Percentiles rank a stretch among this genome's conserved stretches.
phyloP scores from a whole-genome alignment of 2,888 invertebrate species.

The Lasioglossum zephyrum region DNA sequence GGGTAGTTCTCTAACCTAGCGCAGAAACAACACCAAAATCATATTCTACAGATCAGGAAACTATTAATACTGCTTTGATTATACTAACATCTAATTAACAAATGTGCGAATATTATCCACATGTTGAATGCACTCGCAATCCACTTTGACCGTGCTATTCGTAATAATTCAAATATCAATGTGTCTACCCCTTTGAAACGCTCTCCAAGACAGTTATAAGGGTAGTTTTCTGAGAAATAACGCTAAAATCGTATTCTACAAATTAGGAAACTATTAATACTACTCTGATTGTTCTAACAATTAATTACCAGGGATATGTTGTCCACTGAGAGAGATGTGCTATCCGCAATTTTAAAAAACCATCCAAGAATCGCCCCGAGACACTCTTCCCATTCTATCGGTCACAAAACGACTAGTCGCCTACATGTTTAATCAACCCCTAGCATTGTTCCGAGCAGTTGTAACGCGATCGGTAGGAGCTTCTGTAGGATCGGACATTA shows the following conservation, averaged over 20 bases:
- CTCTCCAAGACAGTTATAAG: background rate
- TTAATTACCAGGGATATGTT: no score
- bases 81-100: no score
- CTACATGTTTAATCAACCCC: slow-evolving; percentile 20
- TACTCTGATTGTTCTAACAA: no score
- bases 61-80: no score
- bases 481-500: slow-evolving; percentile 22
- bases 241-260: background rate
- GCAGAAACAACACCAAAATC: no score
- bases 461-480: slow-evolving; percentile 4
- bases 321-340: background rate
- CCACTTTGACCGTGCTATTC: no score
- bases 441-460: slow-evolving; percentile 16
- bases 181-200: no score
- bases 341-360: background rate
- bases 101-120: no score
- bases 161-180: no score
- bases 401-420: background rate
- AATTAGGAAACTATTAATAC: background rate
- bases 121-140: no score
- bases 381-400: background rate
- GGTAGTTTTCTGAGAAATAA: background rate
- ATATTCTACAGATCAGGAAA: no score
- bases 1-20: no score
- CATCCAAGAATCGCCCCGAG: background rate